Conservation (phyloP, 2,797 vertebrate genomes). For the Centropyge bicolor region DNA sequence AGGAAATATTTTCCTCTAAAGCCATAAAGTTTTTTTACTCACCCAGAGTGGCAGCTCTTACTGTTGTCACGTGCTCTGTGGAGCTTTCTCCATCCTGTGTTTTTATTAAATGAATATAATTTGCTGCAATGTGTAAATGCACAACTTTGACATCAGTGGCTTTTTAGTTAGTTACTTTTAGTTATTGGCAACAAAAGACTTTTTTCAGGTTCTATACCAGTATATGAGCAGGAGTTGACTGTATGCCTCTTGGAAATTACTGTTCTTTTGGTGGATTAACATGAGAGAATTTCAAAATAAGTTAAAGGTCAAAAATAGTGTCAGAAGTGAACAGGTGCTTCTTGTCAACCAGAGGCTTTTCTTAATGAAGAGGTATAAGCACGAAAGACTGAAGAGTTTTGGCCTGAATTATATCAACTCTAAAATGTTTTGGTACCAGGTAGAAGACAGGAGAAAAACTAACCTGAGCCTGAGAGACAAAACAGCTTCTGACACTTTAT, state of each 20-base stretch:
- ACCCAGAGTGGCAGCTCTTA: not conserved
- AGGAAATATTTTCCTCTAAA: not conserved
- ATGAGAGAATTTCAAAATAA: too few relatives aligned
- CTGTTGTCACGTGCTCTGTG: not conserved
- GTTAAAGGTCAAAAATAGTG: not conserved
- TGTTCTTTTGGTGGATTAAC: too few relatives aligned
- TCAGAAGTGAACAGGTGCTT: not conserved
- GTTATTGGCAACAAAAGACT: not conserved
- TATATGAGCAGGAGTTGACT: too few relatives aligned
- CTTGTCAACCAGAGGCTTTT: not conserved
- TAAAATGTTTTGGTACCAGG: not conserved
- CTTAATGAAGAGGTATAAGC: not conserved
- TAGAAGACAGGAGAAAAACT: not conserved
- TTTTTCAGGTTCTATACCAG: too few relatives aligned
- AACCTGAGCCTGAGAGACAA: too few relatives aligned
- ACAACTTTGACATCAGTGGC: not conserved
- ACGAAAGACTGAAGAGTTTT: not conserved
- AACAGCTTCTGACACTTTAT: not conserved
- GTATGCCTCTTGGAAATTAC: too few relatives aligned
- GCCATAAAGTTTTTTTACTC: not conserved
- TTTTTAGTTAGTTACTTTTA: too few relatives aligned
- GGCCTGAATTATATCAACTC: not conserved
- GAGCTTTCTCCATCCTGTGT: not conserved
- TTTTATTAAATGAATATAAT: too few relatives aligned
- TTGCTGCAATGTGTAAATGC: not conserved